phyloP scores from a whole-genome alignment of 1,140 invertebrate species.

The Riptortus pedestris region DNA sequence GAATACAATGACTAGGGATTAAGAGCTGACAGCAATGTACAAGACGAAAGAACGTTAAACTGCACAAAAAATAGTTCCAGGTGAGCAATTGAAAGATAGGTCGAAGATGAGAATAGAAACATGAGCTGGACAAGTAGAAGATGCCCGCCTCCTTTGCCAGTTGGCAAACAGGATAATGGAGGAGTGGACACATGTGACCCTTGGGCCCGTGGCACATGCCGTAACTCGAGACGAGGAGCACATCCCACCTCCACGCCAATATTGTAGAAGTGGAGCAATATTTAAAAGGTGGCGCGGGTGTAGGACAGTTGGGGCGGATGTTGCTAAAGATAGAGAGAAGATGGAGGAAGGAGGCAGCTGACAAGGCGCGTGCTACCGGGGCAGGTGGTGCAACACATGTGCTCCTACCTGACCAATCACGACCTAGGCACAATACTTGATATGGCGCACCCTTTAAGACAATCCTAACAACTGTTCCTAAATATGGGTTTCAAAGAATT shows the following conservation, averaged over 20 bases:
- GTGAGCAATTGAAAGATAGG: too few species aligned
- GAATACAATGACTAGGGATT: too few species aligned
- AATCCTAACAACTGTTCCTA: too few species aligned
- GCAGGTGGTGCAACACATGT: constrained; percentile 5
- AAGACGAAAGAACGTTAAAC: too few species aligned
- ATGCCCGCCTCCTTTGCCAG: neutral
- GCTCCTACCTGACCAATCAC: constrained; percentile 9
- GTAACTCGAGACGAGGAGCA: neutral
- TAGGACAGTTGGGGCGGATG: constrained; percentile 13
- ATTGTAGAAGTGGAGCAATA: neutral
- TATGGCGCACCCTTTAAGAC: too few species aligned
- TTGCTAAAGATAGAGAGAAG: constrained; percentile 13
- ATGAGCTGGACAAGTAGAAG: too few species aligned
- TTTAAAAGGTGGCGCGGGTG: constrained; percentile 1
- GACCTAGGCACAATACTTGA: constrained; percentile 6
- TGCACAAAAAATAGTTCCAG: too few species aligned
- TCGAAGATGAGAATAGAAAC: too few species aligned
- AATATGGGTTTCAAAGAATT: too few species aligned
- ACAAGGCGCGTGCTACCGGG: neutral
- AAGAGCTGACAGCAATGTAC: too few species aligned
- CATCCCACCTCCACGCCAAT: too few species aligned
- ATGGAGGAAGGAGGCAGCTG: constrained; percentile 7
- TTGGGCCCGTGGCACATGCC: constrained; percentile 5
- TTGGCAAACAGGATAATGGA: neutral
- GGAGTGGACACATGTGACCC: constrained; percentile 3